Base-by-base conservation (phyloP, 2,797 vertebrate species). In the Danio albolineatus region DNA sequence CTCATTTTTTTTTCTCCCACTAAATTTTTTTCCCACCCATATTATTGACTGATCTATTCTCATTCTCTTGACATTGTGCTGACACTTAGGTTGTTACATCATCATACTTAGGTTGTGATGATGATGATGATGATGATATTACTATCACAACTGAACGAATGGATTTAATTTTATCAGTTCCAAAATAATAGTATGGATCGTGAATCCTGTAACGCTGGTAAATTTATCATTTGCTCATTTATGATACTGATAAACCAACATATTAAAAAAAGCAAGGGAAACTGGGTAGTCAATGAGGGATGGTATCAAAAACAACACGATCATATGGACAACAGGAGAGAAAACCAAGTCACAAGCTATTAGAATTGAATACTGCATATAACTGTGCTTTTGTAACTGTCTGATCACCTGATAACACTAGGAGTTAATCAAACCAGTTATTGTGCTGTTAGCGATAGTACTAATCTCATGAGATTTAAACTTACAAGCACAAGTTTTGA, bases 331-430 rank as follows among this genome's bases (percentile, higher is more conserved):
- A 4, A 62, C 38, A 16, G 76, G 67, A 28, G 66, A 71, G 76
- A 79, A 79, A 80, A 80, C 60, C 12, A 73, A 65, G 64, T 80
- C 72, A 74, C 60, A 0, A 49, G 36, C 61, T 56, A 62, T 65
- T 16, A 0, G n/a, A 46, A 44, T 72, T 44, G 53, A 80, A 66
- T 65, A 48, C 60, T 80, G 28, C 43, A 59, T 74, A 74, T 56
- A 48, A 74, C 64, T 80, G 71, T 80, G 72, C 72, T 73, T 80
- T 39, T 1, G 21, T 59, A 71, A n/a, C 76, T 36, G 38, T 39
- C 71, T 73, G 71, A 78, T 71, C 46, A 71, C 44, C 46, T 61
- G 66, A 71, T 70, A 71, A 62, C 76, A 70, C 76, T 70, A 21
- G n/a, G 46, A 70, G 56, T 70, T 69, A 5, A 61, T 70, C 70